Percentiles rank a stretch among this genome's conserved stretches.
These are phyloP conservation scores for Sylvicola cinctus DNA, from an alignment of 2,888 invertebrate genomes.

Conservation along the genomic window DNA sequence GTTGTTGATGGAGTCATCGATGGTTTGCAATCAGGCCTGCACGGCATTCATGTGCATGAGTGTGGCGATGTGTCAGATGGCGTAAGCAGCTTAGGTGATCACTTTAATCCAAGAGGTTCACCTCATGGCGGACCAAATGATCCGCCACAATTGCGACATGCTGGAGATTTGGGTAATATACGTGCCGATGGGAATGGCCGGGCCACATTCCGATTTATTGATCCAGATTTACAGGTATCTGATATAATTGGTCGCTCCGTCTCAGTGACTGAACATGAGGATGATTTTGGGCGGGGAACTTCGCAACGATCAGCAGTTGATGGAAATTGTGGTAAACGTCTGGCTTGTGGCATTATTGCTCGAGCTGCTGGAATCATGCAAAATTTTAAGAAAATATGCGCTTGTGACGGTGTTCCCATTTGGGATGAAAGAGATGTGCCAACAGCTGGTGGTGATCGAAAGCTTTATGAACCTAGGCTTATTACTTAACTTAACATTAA, in stretches of 20 bases:
- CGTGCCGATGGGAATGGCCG: slow-evolving; percentile 37
- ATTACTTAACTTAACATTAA: too few relatives aligned
- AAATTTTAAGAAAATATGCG: slow-evolving; percentile 72
- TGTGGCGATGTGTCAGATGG: slow-evolving; percentile 48
- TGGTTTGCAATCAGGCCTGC: slow-evolving; percentile 41
- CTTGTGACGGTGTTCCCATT: slow-evolving; percentile 71
- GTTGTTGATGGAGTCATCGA: slow-evolving; percentile 73
- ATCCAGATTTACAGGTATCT: slow-evolving; percentile 38
- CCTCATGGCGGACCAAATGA: slow-evolving; percentile 30
- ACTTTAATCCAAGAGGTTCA: slow-evolving; percentile 33
- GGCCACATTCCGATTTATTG: slow-evolving; percentile 40
- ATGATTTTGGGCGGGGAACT: slow-evolving; percentile 37
- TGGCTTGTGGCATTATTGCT: slow-evolving; percentile 75
- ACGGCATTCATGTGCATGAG: slow-evolving; percentile 37
- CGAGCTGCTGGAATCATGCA: slow-evolving; percentile 71
- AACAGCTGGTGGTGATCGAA: slow-evolving; percentile 17
- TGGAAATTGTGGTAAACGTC: slow-evolving; percentile 42
- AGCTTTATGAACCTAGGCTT: background rate
- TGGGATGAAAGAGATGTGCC: slow-evolving; percentile 67
- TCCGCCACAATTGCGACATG: slow-evolving; percentile 26
- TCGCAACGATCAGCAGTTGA: slow-evolving; percentile 31
- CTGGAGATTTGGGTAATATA: slow-evolving; percentile 46
- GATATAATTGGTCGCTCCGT: slow-evolving; percentile 62
- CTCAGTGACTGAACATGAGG: slow-evolving; percentile 40
- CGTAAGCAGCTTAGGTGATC: slow-evolving; percentile 35